Percentiles rank a stretch among this genome's conserved stretches.
These are phyloP conservation scores for Limosa lapponica DNA, from an alignment of 2,797 vertebrate species.

Conservation along the genomic window DNA sequence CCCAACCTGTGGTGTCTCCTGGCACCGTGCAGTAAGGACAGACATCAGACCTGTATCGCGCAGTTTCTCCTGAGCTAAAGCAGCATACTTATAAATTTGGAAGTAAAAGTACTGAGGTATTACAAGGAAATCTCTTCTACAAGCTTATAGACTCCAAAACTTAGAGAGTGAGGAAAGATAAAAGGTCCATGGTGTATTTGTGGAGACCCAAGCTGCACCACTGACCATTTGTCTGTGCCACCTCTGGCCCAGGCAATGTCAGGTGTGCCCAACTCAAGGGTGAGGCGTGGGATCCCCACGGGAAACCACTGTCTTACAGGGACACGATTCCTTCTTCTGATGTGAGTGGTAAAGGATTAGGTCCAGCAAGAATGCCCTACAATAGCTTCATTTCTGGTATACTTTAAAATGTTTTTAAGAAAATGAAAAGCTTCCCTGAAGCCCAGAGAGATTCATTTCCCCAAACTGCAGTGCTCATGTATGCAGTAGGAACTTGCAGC, in stretches of 20 bases:
- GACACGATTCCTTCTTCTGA: not conserved
- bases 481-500: not conserved
- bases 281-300: fast-evolving
- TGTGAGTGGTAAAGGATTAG: not conserved
- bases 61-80: not conserved
- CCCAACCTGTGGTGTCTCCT: not conserved
- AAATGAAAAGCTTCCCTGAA: not conserved
- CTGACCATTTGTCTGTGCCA: no score
- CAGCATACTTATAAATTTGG: not conserved
- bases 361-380: fast-evolving
- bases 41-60: not conserved
- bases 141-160: not conserved
- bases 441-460: not conserved
- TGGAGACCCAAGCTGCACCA: not conserved
- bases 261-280: not conserved
- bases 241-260: not conserved
- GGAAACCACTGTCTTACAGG: not conserved
- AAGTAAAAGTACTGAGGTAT: not conserved
- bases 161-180: not conserved
- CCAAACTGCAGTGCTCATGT: not conserved
- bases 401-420: not conserved
- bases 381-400: not conserved
- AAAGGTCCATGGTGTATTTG: not conserved
- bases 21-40: fast-evolving
- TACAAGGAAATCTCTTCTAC: not conserved